These are phyloP conservation scores for Morelia viridis DNA, from an alignment of 2,797 vertebrate species.

Conservation along the genomic window DNA sequence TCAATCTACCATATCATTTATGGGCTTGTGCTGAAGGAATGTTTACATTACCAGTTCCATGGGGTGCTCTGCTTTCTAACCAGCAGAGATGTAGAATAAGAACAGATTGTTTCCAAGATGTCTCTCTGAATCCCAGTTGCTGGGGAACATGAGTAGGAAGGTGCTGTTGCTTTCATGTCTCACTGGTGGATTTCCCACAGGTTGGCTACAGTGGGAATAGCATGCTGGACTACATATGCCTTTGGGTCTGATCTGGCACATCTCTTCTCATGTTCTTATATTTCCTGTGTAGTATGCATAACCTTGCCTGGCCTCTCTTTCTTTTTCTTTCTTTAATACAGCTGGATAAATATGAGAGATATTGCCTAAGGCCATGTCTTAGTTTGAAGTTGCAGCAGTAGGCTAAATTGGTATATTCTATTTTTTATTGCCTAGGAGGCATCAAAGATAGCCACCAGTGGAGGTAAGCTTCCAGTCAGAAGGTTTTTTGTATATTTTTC, in stretches of 20 bases:
- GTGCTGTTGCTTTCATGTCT: background rate
- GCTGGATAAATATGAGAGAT: background rate
- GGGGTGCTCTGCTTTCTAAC: background rate
- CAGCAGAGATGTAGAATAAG: background rate
- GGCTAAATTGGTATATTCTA: background rate
- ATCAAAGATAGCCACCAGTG: background rate
- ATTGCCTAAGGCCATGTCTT: background rate
- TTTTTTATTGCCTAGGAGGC: background rate
- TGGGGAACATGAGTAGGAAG: background rate
- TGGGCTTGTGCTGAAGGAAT: background rate
- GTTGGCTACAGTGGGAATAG: background rate
- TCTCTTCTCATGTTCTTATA: background rate
- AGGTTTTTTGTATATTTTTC: background rate
- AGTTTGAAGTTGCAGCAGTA: conserved; percentile 9
- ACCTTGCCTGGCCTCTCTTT: background rate
- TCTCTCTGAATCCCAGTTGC: background rate
- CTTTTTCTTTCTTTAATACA: background rate
- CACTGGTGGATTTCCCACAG: background rate
- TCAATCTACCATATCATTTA: background rate
- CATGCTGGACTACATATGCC: background rate
- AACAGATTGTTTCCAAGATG: background rate
- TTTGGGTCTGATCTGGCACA: background rate
- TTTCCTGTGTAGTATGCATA: background rate
- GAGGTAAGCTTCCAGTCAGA: background rate
- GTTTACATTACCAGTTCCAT: background rate